Percentiles rank a stretch among this genome's conserved stretches.
These are phyloP conservation scores for Petrolisthes manimaculis DNA, from an alignment of 2,888 invertebrate species.

Conservation along the genomic window DNA sequence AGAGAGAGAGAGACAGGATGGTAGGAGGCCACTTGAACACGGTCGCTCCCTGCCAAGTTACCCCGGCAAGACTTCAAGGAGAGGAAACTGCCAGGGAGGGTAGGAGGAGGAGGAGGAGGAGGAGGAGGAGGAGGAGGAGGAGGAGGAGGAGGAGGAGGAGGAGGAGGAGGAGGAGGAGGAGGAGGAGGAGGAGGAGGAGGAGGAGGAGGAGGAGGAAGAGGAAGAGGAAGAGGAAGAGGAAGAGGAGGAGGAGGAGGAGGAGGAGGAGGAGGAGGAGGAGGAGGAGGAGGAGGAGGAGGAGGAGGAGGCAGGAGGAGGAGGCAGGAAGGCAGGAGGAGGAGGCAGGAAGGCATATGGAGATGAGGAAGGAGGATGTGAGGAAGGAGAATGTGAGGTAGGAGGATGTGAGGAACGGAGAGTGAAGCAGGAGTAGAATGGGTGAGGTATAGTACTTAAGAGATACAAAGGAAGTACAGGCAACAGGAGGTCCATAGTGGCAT, in stretches of 20 bases:
- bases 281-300: neutral
- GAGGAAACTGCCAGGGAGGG: neutral
- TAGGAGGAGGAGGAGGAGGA: neutral
- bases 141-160: neutral
- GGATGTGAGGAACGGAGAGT: neutral
- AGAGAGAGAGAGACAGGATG: too few relatives aligned
- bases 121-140: constrained; percentile 9
- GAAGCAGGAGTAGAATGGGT: neutral
- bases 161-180: constrained; percentile 8
- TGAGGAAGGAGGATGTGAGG: neutral
- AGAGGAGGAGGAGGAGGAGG: constrained; percentile 7
- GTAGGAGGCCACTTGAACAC: too few relatives aligned
- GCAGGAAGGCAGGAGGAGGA: neutral
- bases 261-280: neutral
- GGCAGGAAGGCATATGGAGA: too few relatives aligned
- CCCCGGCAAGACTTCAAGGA: constrained; percentile 12
- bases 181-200: neutral
- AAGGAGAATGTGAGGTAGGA: neutral
- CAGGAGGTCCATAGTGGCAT: too few relatives aligned
- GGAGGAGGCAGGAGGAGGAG: neutral
- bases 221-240: neutral
- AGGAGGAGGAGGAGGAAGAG: neutral
- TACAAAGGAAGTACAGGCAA: too few relatives aligned
- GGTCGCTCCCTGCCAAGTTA: too few relatives aligned
- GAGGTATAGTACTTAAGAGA: neutral